Evolutionary conservation across 2,113 vertebrate species (phyloP).

Genomic region (Australoheros scitulus): DNA sequence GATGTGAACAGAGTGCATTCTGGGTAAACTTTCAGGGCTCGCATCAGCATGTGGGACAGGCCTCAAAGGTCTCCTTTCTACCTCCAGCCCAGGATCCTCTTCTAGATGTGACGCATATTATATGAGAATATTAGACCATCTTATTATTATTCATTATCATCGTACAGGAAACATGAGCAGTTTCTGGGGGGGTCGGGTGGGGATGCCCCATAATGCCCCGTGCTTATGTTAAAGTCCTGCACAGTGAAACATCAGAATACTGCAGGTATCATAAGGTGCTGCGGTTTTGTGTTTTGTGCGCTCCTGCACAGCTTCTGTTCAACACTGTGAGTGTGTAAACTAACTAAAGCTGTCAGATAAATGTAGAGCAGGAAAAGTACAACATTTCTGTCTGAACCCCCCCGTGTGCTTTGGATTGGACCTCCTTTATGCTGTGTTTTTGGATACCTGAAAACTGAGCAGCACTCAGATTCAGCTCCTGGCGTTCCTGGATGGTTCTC

Average conservation of each 20-base stretch:
- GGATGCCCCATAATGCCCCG: no score
- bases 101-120: no score
- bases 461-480: neutral
- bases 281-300: no score
- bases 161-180: no score
- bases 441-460: slow-evolving; percentile 14
- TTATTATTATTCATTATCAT: no score
- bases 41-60: neutral
- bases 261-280: neutral
- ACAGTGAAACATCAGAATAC: no score
- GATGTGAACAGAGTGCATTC: neutral
- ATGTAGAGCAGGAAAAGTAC: slow-evolving; percentile 13
- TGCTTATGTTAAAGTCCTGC: no score
- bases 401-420: slow-evolving; percentile 8
- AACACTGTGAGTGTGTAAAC: neutral
- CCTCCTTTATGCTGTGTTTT: neutral
- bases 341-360: slow-evolving; percentile 10
- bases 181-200: no score
- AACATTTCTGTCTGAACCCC: neutral
- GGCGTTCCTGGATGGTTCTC: slow-evolving; percentile 59
- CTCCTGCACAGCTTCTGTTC: neutral
- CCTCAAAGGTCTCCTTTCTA: neutral
- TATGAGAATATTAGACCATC: no score
- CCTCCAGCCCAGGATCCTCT: neutral
- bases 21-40: neutral